A percentile compares a stretch with the other conserved stretches of the same genome.
These are phyloP conservation scores for Neodon shergylaensis DNA, from an alignment of 2,113 vertebrate species.

Conservation along the genomic window DNA sequence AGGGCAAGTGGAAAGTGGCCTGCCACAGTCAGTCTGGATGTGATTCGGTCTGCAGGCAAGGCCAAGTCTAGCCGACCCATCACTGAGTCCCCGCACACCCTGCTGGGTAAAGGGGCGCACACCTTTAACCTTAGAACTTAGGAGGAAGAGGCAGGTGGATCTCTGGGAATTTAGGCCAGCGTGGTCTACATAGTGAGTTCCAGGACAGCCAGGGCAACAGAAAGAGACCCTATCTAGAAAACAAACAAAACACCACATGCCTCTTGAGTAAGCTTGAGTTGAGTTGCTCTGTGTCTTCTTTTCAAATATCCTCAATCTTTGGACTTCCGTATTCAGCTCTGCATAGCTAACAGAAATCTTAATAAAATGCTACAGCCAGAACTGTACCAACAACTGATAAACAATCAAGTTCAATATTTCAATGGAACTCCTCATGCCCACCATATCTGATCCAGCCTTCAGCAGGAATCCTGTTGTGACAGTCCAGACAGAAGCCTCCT, in stretches of 20 bases:
- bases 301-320: not conserved
- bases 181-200: not conserved
- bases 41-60: not conserved
- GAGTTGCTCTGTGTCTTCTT: not conserved
- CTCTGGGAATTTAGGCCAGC: not conserved
- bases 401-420: not conserved
- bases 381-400: not conserved
- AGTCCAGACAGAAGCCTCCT: not conserved
- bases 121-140: not conserved
- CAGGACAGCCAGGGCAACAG: not conserved
- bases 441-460: not conserved
- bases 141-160: not conserved
- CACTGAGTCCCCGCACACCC: not conserved
- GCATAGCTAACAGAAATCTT: not conserved
- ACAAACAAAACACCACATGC: no score
- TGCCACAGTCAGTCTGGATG: not conserved
- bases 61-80: not conserved
- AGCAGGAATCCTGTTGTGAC: not conserved
- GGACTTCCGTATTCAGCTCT: not conserved
- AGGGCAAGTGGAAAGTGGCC: not conserved
- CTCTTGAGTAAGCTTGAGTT: not conserved
- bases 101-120: fast-evolving
- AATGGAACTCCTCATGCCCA: not conserved
- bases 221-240: not conserved
- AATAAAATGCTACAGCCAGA: not conserved